phyloP scores from a whole-genome alignment of 2,888 invertebrate species.

The Zaprionus bogoriensis region DNA sequence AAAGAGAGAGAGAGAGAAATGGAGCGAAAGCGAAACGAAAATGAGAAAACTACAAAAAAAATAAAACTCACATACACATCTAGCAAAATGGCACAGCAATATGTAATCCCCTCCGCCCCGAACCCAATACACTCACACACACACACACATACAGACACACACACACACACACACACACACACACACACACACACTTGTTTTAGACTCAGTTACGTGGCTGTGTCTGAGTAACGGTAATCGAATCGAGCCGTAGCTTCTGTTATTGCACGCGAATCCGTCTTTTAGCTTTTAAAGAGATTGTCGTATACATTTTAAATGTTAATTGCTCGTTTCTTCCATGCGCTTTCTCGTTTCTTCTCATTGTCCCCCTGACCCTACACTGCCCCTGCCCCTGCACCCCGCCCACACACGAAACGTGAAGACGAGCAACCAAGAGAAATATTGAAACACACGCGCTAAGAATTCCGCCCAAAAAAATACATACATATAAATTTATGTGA shows the following conservation, averaged over 20 bases:
- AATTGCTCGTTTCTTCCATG: constrained; percentile 25
- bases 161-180: constrained; percentile 3
- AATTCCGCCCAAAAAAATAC: constrained; percentile 71
- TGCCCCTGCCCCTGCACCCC: constrained; percentile 13
- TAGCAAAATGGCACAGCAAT: constrained; percentile 34
- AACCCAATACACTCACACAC: no score
- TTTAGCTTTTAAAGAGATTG: constrained; percentile 67
- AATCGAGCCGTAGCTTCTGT: constrained; percentile 46
- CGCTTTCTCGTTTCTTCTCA: constrained; percentile 1
- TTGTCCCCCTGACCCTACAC: neutral
- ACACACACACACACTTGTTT: constrained; percentile 3
- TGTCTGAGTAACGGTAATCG: constrained; percentile 39
- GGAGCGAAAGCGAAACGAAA: no score
- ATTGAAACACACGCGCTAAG: constrained; percentile 68
- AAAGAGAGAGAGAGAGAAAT: no score
- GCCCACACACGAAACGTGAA: constrained; percentile 1
- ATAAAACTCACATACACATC: constrained; percentile 7
- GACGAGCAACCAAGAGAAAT: neutral
- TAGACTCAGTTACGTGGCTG: constrained; percentile 28
- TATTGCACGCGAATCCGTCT: constrained; percentile 67
- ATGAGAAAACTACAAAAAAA: neutral
- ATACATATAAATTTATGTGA: constrained; percentile 79
- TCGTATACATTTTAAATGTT: constrained; percentile 41
- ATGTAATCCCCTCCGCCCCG: neutral
- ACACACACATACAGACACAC: neutral